Evolutionary conservation across 2,113 vertebrate species (phyloP).

Genomic region (Thamnaconus septentrionalis): DNA sequence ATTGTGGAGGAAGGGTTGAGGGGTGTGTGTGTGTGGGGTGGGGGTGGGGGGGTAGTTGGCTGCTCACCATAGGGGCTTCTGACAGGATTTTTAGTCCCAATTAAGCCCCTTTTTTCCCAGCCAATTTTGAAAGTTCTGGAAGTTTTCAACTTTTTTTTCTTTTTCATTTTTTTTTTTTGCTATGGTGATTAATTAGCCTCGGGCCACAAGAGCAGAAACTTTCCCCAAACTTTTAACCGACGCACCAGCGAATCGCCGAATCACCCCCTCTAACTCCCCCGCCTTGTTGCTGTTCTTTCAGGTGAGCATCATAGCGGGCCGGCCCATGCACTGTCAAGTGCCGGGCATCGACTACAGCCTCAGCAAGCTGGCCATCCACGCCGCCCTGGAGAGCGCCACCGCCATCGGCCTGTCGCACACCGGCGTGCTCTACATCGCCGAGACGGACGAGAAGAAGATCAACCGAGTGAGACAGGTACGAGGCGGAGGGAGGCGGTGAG

Average conservation of each 20-base stretch:
- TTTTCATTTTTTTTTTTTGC: slow-evolving; percentile 10
- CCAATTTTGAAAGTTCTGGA: too few relatives aligned
- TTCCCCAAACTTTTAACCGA: background rate
- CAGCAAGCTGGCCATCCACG: slow-evolving; percentile 96
- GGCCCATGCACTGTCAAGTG: slow-evolving; percentile 98
- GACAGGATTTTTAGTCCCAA: slow-evolving; percentile 8
- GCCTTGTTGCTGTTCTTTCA: slow-evolving; percentile 71
- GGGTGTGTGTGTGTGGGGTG: too few relatives aligned
- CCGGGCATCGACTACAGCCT: slow-evolving; percentile 99
- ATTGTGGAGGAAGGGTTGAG: slow-evolving; percentile 15
- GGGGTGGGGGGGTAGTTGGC: too few relatives aligned
- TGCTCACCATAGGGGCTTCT: too few relatives aligned
- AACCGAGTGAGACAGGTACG: slow-evolving; percentile 84
- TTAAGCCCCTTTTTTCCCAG: slow-evolving; percentile 26
- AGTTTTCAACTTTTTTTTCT: too few relatives aligned
- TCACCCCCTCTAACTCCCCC: background rate
- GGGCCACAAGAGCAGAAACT: slow-evolving; percentile 16
- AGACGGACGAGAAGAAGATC: slow-evolving; percentile 99
- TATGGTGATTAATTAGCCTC: slow-evolving; percentile 40
- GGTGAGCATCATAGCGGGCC: slow-evolving; percentile 97
- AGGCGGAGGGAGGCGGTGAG: background rate
- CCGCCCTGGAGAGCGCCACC: slow-evolving; percentile 95
- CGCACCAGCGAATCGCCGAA: background rate
- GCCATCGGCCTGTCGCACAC: slow-evolving; percentile 95
- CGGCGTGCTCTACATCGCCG: slow-evolving; percentile 94